Percentiles rank a stretch among this genome's conserved stretches.
phyloP scores from a whole-genome alignment of 2,888 invertebrate species.

The Neoaliturus tenellus region DNA sequence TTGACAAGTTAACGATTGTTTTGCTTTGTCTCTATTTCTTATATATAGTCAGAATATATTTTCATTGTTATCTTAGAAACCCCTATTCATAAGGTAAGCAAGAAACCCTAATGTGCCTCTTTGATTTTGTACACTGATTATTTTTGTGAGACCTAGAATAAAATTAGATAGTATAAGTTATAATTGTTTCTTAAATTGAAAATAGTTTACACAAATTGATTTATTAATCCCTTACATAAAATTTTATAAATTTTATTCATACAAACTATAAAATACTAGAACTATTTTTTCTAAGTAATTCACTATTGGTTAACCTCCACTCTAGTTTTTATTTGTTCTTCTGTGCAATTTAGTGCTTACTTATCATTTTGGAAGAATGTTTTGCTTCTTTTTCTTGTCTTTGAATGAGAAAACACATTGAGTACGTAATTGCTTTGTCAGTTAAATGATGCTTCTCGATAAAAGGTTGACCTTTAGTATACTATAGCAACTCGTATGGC shows the following conservation, averaged over 20 bases:
- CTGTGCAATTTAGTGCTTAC: too few relatives aligned
- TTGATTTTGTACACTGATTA: not conserved
- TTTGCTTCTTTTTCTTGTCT: not conserved
- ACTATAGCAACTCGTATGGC: conserved; percentile 1
- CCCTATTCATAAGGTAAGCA: not conserved
- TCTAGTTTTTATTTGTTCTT: too few relatives aligned
- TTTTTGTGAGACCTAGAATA: not conserved
- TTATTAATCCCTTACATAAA: too few relatives aligned
- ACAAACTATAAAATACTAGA: too few relatives aligned
- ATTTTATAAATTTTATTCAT: too few relatives aligned
- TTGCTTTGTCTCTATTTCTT: not conserved
- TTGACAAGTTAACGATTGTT: not conserved
- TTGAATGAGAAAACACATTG: not conserved
- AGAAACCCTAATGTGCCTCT: conserved; percentile 7
- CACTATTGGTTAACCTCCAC: too few relatives aligned
- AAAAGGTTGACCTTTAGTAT: not conserved
- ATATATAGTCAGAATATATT: not conserved
- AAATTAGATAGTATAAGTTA: not conserved
- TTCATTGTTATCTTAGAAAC: not conserved
- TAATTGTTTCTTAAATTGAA: too few relatives aligned
- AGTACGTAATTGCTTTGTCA: not conserved
- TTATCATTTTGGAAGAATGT: not conserved
- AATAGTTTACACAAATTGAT: too few relatives aligned
- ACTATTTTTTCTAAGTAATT: too few relatives aligned
- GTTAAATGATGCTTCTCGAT: not conserved